Base-by-base conservation (phyloP, 2,113 vertebrate genomes). In the Eclectus roratus region DNA sequence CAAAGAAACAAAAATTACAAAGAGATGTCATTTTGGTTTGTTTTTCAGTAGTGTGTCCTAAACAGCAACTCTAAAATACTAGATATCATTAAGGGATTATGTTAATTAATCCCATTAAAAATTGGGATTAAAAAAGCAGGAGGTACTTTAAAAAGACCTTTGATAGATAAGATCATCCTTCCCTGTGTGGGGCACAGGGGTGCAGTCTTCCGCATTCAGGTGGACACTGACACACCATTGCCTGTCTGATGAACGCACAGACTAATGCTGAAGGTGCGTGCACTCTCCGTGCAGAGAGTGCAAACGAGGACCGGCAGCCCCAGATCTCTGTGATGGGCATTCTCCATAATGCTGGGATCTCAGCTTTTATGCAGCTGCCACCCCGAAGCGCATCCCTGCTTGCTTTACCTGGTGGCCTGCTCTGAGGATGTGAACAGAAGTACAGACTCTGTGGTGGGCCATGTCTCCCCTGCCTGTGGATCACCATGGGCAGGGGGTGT, bases 321-420 rank as follows among this genome's bases (percentile, higher is more conserved):
- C 37, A 1, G 6, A 11, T 44, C 3, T 0, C 21, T 39, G 43
- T 2, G 1, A 6, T 1, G 5, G 35, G 11, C 6, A 4, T 66
- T 17, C 63, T 16, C 15, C 19, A 3, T 1, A 1, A 2, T 15
- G 10, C 64, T 41, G 80, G 46, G 25, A 64, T 13, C 58, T 49
- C 1, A 2, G 28, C 19, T 63, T 7, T 64, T 70, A 17, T 31
- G 60, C 14, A 13, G 79, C n/a, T 68, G 49, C 73, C 37, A 3
- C 3, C 31, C 28, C 20, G 52, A 33, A 31, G n/a, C 1, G 1
- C 69, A 21, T 33, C 60, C 27, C 19, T 2, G 0, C 2, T 10
- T 7, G 52, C 17, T 64, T 71, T 23, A 10, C 31, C 28, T 24
- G 72, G 29, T 17, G 44, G 41, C 7, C 66, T 19, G 58, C 80